Evolutionary conservation across 53 echinoderm and acorn worm genomes (phyloP), one percentile per base, ranked within the genome.

Genomic region (Holothuria scabra): DNA sequence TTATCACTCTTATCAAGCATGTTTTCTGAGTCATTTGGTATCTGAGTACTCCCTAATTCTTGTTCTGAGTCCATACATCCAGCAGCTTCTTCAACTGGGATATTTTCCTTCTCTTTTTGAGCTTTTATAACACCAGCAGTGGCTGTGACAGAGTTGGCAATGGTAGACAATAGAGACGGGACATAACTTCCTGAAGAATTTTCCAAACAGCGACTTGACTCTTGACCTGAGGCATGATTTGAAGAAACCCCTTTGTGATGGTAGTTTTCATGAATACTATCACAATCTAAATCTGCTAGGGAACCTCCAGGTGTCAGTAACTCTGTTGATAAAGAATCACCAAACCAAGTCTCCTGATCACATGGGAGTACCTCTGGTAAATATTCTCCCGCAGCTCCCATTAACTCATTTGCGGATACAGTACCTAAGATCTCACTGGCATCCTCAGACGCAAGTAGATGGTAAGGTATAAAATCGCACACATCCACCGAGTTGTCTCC

Each of bases 281-380:
- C 72, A 13, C 46, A 46, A 19, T 72, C 72, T 25, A 72, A 37
- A 37, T 37, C 82, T 12, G 24, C 82, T 28, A 81, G 65, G 19
- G 82, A 81, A 26, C 62, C 82, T 20, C 65, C 82, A 23, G 82
- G 82, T 32, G 82, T 81, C 48, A 81, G 46, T 38, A 81, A 38
- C 13, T 81, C 82, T 48, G 82, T 81, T 8, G 82, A 81, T 38
- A 81, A 46, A 26, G 82, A 81, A 24, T 81, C 82, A 21, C 82
- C 82, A 22, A 63, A 81, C 62, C 82, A 61, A 12, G 62, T 81
- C 65, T 81, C 62, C 34, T 81, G 60, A 25, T 81, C 82, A 65
- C 62, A 61, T 0, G 82, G 82, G 9, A 81, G 82, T 11, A 44
- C 65, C 82, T 81, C 82, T 3, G 82, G 38, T 32, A 81, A 49